Base-by-base conservation (phyloP, 2,888 invertebrate species). In the Macropis europaea region DNA sequence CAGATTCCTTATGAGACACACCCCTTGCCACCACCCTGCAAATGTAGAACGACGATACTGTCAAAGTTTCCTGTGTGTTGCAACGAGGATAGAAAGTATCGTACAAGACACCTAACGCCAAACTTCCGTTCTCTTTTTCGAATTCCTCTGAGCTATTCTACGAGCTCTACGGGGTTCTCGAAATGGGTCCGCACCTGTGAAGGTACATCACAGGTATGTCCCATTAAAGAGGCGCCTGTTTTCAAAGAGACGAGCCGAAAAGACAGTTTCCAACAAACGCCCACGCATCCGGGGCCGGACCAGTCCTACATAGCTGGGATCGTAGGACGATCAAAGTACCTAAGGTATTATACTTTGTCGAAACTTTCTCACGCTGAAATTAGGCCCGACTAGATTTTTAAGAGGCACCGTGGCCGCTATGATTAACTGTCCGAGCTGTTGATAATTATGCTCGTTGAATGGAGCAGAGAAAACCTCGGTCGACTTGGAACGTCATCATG, bases 281-380 rank as follows among this genome's bases (percentile, higher is more conserved):
- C 81, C 69, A 81, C 81, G 82, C 77, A 63, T 52, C 60, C 72
- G 66, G 66, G 15, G 11, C 24, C 17, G 9, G 24, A 30, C 24
- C 63, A 22, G 57, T 45, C 73, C 54, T 30, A 42, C 30, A 43
- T 53, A 38, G 43, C 19, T 50, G 38, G 26, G 40, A 24, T 42
- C 50, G 34, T 63, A 66, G 54, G 45, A 54, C 68, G 81, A 72
- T 75, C 70, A 64, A 60, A 68, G 47, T 57, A 22, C 17, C 42
- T 36, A 26, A 56, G 24, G 28, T 47, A 22, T 54, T 60, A 54
- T 40, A 59, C 56, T 57, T 56, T 24, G 56, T 68, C 36, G 19
- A 15, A 56, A 67, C 57, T 78, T 81, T 79, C 81, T 79, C 75
- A 79, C 82, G 82, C 32, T 75, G 28, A 52, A 66, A 75, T 81